Evolutionary conservation across 2,797 vertebrate genomes (phyloP), one percentile per base, ranked within the genome.

Genomic region (Oryzias sinensis): DNA sequence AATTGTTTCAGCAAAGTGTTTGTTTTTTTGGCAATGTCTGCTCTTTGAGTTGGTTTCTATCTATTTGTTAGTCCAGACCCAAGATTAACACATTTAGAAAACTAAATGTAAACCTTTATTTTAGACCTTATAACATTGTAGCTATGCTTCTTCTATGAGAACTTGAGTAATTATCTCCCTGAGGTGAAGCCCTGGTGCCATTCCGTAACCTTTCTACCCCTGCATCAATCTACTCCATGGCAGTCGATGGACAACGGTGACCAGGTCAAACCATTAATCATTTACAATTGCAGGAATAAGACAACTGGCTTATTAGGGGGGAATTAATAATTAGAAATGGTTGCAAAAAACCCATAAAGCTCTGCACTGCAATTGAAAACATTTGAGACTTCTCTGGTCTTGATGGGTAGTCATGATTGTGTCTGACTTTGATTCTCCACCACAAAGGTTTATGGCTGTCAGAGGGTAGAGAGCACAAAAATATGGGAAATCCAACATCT

Each of bases 251-350:
- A 74, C 74, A 53, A 68, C 65, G 57, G 40, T 37, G 82, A 78
- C 77, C 42, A 33, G 69, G 74, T 64, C 69, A 22, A 71, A 63
- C 43, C 76, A 86, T 84, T 88, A 83, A 81, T 88, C 80, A 79
- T 33, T 33, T 33, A 33, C 33, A 33, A 33, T 56, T 45, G 68
- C 63, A 78, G 62, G 53, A 68, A 71, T 74, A 62, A 82, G 74
- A 87, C 69, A 77, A 70, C 56, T 58, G 52, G 74, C 77, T 64
- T 62, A 43, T 68, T 50, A 61, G 59, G 60, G 6, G 50, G 46
- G 51, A 55, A 76, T 76, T 73, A 62, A 81, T 79, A 71, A 22
- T 22, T 22, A 79, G 68, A 81, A 75, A 62, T 8, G 15, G 70
- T 70, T 58, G 56, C 54, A 82, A 85, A 82, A 72, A 80, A 70